Conservation (phyloP, 2,797 vertebrate species). For the Rhinophrynus dorsalis region DNA sequence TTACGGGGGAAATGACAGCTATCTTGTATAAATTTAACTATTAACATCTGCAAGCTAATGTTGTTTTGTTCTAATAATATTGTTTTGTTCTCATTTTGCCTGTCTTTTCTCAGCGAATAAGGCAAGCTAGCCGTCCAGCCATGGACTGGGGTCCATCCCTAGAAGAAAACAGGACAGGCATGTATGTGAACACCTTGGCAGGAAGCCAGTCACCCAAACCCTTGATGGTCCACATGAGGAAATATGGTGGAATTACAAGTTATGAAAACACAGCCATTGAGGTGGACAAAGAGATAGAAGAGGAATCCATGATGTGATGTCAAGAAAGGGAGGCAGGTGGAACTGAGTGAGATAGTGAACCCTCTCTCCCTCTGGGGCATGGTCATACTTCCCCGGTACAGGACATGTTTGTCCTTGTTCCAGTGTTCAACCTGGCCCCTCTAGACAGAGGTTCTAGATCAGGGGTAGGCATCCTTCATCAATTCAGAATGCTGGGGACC, state of each 20-base stretch:
- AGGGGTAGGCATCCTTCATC: no score
- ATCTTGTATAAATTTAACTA: no score
- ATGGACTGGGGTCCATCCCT: constrained; percentile 74
- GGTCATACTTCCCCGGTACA: not conserved
- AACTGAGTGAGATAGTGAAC: constrained; percentile 7
- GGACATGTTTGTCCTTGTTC: not conserved
- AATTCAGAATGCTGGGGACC: no score
- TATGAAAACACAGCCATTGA: constrained; percentile 75
- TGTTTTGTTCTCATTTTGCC: not conserved
- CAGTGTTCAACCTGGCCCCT: not conserved
- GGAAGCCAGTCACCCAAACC: constrained; percentile 78
- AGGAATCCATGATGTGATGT: constrained; percentile 71
- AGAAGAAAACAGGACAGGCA: constrained; percentile 73
- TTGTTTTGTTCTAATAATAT: not conserved
- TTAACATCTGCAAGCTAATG: no score
- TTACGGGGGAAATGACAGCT: no score
- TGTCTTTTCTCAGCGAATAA: constrained; percentile 61
- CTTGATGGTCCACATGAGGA: constrained; percentile 77
- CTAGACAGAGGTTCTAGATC: constrained; percentile 11
- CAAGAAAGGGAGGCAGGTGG: accelerated
- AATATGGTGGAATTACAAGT: constrained; percentile 76
- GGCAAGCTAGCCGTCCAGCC: constrained; percentile 70
- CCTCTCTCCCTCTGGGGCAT: constrained; percentile 31
- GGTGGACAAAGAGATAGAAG: constrained; percentile 74
- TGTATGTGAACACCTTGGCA: constrained; percentile 68